Percentiles rank a stretch among this genome's conserved stretches.
Conservation (phyloP, 2,888 invertebrate species). For the Coleophora deauratella region DNA sequence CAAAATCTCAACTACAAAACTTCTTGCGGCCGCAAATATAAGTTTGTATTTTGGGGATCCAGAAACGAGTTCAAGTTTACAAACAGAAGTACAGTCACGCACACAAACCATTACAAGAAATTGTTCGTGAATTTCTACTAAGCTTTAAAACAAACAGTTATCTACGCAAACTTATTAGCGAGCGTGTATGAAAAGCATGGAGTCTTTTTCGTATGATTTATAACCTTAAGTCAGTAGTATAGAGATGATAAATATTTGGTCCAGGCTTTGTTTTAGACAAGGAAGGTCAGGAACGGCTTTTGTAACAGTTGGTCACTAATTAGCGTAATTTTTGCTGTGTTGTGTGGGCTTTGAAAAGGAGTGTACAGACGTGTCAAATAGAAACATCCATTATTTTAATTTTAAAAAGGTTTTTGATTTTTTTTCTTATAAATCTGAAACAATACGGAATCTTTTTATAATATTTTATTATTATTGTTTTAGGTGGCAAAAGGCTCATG, state of each 20-base stretch:
- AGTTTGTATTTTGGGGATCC: too few species aligned
- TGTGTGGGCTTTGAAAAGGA: constrained; percentile 30
- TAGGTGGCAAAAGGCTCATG: too few species aligned
- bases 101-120: constrained; percentile 27
- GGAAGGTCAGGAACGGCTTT: constrained; percentile 40
- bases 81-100: constrained; percentile 35
- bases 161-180: constrained; percentile 41
- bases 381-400: too few species aligned
- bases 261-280: constrained; percentile 11
- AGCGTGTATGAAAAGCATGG: constrained; percentile 12
- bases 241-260: constrained; percentile 10
- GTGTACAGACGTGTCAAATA: constrained; percentile 14
- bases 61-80: constrained; percentile 63
- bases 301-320: constrained; percentile 28
- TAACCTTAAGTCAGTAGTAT: constrained; percentile 14
- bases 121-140: constrained; percentile 8
- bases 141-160: constrained; percentile 25
- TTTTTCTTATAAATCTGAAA: too few species aligned
- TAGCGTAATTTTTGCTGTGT: constrained; percentile 29
- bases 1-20: too few species aligned
- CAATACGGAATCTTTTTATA: too few species aligned
- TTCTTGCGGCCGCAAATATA: too few species aligned
- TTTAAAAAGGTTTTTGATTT: too few species aligned
- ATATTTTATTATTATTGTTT: too few species aligned
- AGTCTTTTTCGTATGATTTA: constrained; percentile 11